These are phyloP conservation scores for Bradynema listronoti DNA, from an alignment of 1,140 invertebrate genomes.

Conservation along the genomic window DNA sequence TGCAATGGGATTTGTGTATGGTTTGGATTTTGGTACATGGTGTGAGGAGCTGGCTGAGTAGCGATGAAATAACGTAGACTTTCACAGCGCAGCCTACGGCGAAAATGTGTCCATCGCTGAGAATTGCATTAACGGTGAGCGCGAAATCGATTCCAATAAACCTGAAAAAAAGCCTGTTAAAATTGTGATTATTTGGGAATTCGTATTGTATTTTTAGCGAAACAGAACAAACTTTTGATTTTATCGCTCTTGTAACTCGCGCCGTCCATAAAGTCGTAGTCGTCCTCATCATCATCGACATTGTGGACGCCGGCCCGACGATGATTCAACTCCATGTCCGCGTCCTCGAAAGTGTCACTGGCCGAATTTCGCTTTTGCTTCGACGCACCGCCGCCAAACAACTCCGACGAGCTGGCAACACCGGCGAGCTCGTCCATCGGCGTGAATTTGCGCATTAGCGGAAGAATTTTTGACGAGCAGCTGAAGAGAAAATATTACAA, in stretches of 20 bases:
- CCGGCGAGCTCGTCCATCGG: neutral
- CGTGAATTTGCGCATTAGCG: conserved; percentile 8
- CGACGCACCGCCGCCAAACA: neutral
- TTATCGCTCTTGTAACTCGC: too few relatives aligned
- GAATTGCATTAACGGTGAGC: too few relatives aligned
- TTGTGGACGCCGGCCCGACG: too few relatives aligned
- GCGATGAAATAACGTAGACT: too few relatives aligned
- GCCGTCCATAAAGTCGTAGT: conserved; percentile 11
- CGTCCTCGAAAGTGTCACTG: too few relatives aligned
- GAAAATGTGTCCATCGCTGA: too few relatives aligned
- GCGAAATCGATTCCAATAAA: neutral
- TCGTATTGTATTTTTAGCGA: neutral
- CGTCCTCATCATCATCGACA: conserved; percentile 6
- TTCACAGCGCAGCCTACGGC: too few relatives aligned
- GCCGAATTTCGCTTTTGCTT: too few relatives aligned
- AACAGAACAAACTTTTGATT: too few relatives aligned
- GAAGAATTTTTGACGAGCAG: conserved; percentile 10
- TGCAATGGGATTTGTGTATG: too few relatives aligned
- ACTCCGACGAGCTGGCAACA: neutral
- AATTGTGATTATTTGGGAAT: neutral
- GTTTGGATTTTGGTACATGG: too few relatives aligned
- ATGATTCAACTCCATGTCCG: neutral
- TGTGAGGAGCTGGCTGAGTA: too few relatives aligned
- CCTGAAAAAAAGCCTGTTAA: neutral
- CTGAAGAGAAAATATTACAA: neutral